phyloP scores from a whole-genome alignment of 2,113 vertebrate species.

The Mus musculus region GRCm39 chr7:144518501-144519000 shows the following conservation, averaged over 20 bases:
- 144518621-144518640: neutral
- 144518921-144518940: neutral
- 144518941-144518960: neutral
- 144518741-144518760: too few relatives aligned
- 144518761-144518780: neutral
- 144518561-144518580: neutral
- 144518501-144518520: accelerated
- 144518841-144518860: neutral
- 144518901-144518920: neutral
- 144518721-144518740: accelerated
- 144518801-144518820: neutral
- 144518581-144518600: neutral
- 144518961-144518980: accelerated
- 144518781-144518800: neutral
- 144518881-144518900: neutral
- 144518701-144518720: neutral
- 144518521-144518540: accelerated
- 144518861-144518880: neutral
- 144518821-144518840: neutral
- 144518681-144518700: neutral
- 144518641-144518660: neutral
- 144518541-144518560: neutral
- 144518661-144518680: neutral
- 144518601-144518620: neutral
- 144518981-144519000: neutral